These are phyloP conservation scores for Lycaena phlaeas DNA, from an alignment of 2,888 invertebrate genomes.

Conservation along the genomic window DNA sequence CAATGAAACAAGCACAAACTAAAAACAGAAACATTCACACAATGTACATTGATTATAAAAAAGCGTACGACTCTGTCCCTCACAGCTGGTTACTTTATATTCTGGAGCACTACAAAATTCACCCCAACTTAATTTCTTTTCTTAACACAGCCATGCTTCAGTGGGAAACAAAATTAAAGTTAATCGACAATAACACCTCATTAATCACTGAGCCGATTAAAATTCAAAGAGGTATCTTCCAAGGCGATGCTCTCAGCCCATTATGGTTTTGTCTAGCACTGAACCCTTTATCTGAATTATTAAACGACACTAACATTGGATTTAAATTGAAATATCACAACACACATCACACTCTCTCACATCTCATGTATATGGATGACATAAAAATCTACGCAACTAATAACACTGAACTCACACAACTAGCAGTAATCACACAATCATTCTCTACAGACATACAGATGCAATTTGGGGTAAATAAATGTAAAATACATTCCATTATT, in stretches of 20 bases:
- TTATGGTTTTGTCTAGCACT: conserved; percentile 18
- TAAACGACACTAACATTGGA: conserved; percentile 9
- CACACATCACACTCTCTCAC: not conserved
- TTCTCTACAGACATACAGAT: conserved; percentile 13
- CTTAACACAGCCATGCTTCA: not conserved
- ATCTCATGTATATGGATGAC: conserved; percentile 17
- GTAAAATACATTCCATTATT: conserved; percentile 11
- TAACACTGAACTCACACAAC: not conserved
- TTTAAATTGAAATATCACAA: conserved; percentile 2
- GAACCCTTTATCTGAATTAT: conserved; percentile 14
- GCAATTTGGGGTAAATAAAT: conserved; percentile 14
- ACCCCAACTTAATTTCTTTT: not conserved
- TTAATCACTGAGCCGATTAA: conserved; percentile 13
- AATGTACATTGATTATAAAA: conserved; percentile 10
- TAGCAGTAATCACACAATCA: conserved; percentile 10
- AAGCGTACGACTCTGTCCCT: conserved; percentile 11
- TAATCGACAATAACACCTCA: not conserved
- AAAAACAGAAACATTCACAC: not conserved
- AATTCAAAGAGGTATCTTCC: conserved; percentile 18
- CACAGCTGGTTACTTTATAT: conserved; percentile 5
- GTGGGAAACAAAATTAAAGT: not conserved
- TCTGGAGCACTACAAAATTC: conserved; percentile 8
- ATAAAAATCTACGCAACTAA: conserved; percentile 14
- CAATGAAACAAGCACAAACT: not conserved
- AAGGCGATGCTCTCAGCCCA: conserved; percentile 12